Base-by-base conservation (phyloP, 2,113 vertebrate genomes). In the Spea multiplicata region DNA sequence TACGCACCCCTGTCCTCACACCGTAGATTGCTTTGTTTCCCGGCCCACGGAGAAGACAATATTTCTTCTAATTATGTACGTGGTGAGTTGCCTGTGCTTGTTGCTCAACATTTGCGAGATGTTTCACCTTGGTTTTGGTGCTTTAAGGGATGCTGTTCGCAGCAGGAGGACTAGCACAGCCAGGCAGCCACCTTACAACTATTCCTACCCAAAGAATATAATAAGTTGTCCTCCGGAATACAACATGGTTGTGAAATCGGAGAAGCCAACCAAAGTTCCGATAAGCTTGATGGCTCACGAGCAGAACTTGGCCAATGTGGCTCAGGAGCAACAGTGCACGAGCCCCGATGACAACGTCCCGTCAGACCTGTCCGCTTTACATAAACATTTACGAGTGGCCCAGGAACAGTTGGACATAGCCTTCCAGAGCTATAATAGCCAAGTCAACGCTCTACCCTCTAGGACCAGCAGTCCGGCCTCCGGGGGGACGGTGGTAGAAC, bases 51-150 rank as follows among this genome's bases (percentile, higher is more conserved):
- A 99, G 88, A 99, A 99, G 88, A 99, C 97, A 3, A 93, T 99
- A 86, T 99, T 99, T 84, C 92, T 99, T 5, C 90, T 98, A 80
- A 94, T 98, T 85, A 99, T 99, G 97, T 99, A 99, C 0, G 95
- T 98, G 3, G 97, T 99, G 70, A 99, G 97, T 88, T 98, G 95
- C 86, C 93, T 99, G 55, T 99, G 97, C 85, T 87, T 99, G 1
- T 10, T 98, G 76, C 93, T 99, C 46, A 99, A 99, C 71, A 83
- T 99, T 78, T 96, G 95, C 0, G 97, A 99, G 88, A 99, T 99
- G 97, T 93, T 96, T 45, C 97, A 99, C 83, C 83, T 99, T 77
- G 96, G 95, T 0, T 90, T 97, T 0, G 97, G 97, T 3, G 93
- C 93, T 62, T 93, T 98, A 74, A 91, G 94, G 77, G 97, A 99